Conservation (phyloP, 2,797 vertebrate genomes). For the Melanogrammus aeglefinus region DNA sequence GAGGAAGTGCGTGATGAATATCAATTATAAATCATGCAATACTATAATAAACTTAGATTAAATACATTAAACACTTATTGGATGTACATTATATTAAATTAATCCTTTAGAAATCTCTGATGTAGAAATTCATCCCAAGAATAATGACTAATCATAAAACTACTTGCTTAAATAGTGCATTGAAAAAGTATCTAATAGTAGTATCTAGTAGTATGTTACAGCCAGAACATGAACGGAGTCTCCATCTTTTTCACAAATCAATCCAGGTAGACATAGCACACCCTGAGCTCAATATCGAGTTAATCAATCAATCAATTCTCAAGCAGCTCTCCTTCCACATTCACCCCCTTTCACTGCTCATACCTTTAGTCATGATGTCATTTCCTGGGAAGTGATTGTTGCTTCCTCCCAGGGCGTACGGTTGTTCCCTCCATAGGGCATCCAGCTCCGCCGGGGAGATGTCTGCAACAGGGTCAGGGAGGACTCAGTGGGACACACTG, state of each 20-base stretch:
- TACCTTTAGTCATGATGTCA: slow-evolving; percentile 79
- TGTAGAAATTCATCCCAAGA: too few relatives aligned
- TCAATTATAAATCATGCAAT: background rate
- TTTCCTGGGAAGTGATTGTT: slow-evolving; percentile 72
- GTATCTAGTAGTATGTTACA: too few relatives aligned
- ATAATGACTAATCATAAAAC: too few relatives aligned
- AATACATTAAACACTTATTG: background rate
- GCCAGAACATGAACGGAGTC: too few relatives aligned
- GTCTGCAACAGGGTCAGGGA: slow-evolving; percentile 52
- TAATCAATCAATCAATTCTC: too few relatives aligned
- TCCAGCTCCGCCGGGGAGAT: slow-evolving; percentile 78
- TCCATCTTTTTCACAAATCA: background rate
- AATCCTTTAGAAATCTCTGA: background rate
- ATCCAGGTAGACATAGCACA: background rate
- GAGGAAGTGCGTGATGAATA: background rate
- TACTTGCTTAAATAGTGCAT: too few relatives aligned
- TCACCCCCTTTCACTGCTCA: background rate
- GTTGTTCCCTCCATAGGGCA: slow-evolving; percentile 76
- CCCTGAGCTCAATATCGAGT: too few relatives aligned
- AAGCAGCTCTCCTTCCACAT: background rate
- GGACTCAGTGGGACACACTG: slow-evolving; percentile 18
- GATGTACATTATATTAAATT: background rate
- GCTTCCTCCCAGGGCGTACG: slow-evolving; percentile 67
- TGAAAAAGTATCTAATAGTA: too few relatives aligned
- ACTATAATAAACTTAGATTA: background rate